Conservation (phyloP, 2,888 invertebrate genomes). For the Caenorhabditis auriculariae region DNA sequence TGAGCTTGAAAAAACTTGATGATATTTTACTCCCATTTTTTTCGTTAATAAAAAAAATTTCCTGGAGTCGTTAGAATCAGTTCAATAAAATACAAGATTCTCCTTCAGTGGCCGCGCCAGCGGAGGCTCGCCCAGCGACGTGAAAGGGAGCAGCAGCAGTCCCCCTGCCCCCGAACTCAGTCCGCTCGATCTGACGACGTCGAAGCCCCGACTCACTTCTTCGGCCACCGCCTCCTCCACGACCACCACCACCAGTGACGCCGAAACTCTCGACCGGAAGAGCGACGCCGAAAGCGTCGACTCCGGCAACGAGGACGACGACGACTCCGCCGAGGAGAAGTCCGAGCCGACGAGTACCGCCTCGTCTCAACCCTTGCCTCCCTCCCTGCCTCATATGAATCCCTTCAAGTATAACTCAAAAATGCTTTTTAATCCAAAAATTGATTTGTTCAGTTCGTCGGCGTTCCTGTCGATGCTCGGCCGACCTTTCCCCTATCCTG, state of each 20-base stretch:
- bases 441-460: slow-evolving; percentile 17
- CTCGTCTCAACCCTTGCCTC: slow-evolving; percentile 3
- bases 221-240: neutral
- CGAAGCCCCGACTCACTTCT: neutral
- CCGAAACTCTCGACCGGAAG: too few species aligned
- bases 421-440: too few species aligned
- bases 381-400: slow-evolving; percentile 7
- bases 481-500: slow-evolving; percentile 31
- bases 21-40: neutral
- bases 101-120: slow-evolving; percentile 31
- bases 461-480: slow-evolving; percentile 50
- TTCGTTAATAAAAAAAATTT: neutral
- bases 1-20: too few species aligned
- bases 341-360: slow-evolving; percentile 7
- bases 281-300: slow-evolving; percentile 63
- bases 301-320: slow-evolving; percentile 51
- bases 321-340: slow-evolving; percentile 11
- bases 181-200: slow-evolving; percentile 20
- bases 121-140: slow-evolving; percentile 29
- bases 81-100: neutral
- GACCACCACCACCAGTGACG: slow-evolving; percentile 38
- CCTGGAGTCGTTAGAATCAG: neutral
- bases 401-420: slow-evolving; percentile 2
- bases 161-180: slow-evolving; percentile 5
- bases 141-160: neutral